Evolutionary conservation across 2,888 invertebrate species (phyloP), one percentile per base, ranked within the genome.

Genomic region (Sinelater perroti): DNA sequence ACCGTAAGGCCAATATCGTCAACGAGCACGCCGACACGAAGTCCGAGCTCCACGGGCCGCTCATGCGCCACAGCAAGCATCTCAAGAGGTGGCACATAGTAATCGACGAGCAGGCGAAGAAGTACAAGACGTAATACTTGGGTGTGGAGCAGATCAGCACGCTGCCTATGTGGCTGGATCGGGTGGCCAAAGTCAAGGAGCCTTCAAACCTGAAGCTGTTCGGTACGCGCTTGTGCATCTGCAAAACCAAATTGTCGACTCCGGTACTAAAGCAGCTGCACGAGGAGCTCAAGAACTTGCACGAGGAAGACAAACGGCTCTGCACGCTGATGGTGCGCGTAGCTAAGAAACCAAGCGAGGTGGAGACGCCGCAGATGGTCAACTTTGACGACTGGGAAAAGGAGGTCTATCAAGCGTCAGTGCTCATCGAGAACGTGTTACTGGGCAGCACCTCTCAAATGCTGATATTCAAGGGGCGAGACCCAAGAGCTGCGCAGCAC

Each of bases 401-500:
- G 47, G 74, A 79, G 8, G 66, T 75, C 35, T 81, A 83, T 64
- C 78, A 87, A 74, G 80, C 85, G 2, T 79, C 85, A 18, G 77
- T 88, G 28, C 75, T 84, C 62, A 70, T 91, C 50, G 89, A 91
- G 72, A 85, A 84, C 70, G 76, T 89, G 18, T 78, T 91, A 1
- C 78, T 87, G 60, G 91, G 91, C 1, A 78, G 91, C 13, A 89
- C 89, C 3, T 83, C 88, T 10, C 91, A 91, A 76, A 85, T 82
- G 65, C 76, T 88, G 89, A 89, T 90, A 82, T 87, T 83, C 72
- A 86, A 88, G 73, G 90, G 89, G 0, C 83, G 87, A 56, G 84
- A 87, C 55, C 83, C 82, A 85, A 50, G 90, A 91, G 78, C 71
- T 91, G 69, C 84, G 87, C 73, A 85, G 85, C 3, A 88, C 83